A percentile compares a stretch with the other conserved stretches of the same genome.
phyloP scores from a whole-genome alignment of 2,113 vertebrate genomes.

The Alethe castanea region DNA sequence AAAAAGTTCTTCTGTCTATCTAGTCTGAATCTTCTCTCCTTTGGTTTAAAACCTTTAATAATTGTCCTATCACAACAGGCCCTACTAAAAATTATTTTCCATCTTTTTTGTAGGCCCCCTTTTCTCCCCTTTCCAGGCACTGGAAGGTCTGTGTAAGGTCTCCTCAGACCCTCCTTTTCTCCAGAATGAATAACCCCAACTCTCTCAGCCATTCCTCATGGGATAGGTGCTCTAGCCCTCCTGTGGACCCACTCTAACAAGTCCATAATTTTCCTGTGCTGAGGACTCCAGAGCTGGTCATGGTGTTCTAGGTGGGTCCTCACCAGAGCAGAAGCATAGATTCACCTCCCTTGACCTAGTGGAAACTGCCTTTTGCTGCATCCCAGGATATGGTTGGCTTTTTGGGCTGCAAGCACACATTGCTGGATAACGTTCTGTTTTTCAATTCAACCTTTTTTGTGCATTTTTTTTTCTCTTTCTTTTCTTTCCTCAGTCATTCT shows the following conservation, averaged over 20 bases:
- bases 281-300: neutral
- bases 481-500: neutral
- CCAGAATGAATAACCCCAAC: neutral
- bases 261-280: neutral
- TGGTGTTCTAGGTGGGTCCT: neutral
- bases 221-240: neutral
- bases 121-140: too few relatives aligned
- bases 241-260: neutral
- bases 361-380: accelerated
- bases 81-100: neutral
- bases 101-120: neutral
- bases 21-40: neutral
- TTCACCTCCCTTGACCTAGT: accelerated
- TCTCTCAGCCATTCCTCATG: neutral
- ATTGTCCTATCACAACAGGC: neutral
- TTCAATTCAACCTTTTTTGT: neutral
- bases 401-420: neutral
- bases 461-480: neutral
- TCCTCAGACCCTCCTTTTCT: neutral
- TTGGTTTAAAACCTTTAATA: neutral
- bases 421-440: neutral
- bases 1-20: neutral
- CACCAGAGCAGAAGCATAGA: neutral
- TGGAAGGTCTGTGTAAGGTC: neutral
- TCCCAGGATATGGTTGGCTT: neutral